phyloP scores from a whole-genome alignment of 2,888 invertebrate genomes.

The Ochropleura leucogaster region DNA sequence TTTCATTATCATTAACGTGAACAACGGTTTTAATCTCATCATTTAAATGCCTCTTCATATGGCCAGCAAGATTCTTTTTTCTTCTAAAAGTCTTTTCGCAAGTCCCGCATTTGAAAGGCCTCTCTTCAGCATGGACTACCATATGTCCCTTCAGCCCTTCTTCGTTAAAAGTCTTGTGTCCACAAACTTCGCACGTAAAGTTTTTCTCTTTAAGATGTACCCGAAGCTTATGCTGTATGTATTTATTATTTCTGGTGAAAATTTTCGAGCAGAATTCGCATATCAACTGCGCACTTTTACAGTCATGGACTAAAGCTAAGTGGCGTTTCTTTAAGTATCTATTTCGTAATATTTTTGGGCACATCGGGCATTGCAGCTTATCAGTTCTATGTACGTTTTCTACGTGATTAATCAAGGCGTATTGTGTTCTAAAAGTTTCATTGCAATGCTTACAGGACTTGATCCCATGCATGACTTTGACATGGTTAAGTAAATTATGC shows the following conservation, averaged over 20 bases:
- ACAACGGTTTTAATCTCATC: background rate
- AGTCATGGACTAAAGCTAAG: slow-evolving; percentile 67
- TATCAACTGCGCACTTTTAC: slow-evolving; percentile 63
- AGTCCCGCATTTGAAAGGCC: slow-evolving; percentile 45
- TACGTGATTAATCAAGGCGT: slow-evolving; percentile 54
- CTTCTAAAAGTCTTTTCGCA: slow-evolving; percentile 48
- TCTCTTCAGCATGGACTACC: slow-evolving; percentile 42
- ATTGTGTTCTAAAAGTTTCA: slow-evolving; percentile 45
- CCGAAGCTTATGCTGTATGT: slow-evolving; percentile 69
- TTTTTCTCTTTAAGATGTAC: slow-evolving; percentile 71
- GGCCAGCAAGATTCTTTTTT: slow-evolving; percentile 43
- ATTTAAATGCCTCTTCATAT: slow-evolving; percentile 34
- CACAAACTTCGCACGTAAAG: slow-evolving; percentile 70
- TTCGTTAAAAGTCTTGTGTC: slow-evolving; percentile 65
- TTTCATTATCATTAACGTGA: background rate
- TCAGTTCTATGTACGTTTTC: slow-evolving; percentile 52
- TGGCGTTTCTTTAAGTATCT: slow-evolving; percentile 65
- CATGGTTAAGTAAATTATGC: slow-evolving; percentile 71
- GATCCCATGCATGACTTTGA: slow-evolving; percentile 66
- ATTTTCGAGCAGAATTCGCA: slow-evolving; percentile 77
- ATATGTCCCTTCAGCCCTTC: slow-evolving; percentile 49
- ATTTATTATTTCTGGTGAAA: slow-evolving; percentile 65
- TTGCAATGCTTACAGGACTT: slow-evolving; percentile 76
- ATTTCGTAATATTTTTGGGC: slow-evolving; percentile 57
- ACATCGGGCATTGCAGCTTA: slow-evolving; percentile 59